Conservation (phyloP, 64 coral and sea anemone genomes). For the Cladopsammia gracilis region DNA sequence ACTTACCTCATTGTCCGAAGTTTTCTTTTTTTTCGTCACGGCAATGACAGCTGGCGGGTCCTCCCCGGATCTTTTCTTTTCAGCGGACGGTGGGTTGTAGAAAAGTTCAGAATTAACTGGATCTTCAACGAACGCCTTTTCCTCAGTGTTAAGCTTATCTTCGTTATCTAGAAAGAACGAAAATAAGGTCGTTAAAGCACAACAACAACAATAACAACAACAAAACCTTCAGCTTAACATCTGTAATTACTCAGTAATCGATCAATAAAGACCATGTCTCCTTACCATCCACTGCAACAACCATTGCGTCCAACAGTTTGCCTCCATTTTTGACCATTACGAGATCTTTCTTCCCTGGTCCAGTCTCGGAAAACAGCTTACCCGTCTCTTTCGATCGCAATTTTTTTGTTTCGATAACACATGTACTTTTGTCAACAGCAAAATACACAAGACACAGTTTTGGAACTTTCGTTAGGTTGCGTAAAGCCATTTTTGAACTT, state of each 20-base stretch:
- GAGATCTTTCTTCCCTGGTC: conserved; percentile 6
- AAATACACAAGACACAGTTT: conserved; percentile 60
- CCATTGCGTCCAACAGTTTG: conserved; percentile 54
- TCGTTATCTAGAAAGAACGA: conserved; percentile 18
- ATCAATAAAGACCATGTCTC: not conserved
- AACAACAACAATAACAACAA: not conserved
- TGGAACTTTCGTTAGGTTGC: conserved; percentile 27
- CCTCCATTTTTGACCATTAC: conserved; percentile 39
- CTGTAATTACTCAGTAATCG: not conserved
- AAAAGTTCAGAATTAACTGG: conserved; percentile 5
- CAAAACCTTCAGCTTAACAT: not conserved
- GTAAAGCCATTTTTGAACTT: not conserved
- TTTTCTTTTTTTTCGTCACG: not conserved
- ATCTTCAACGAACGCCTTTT: conserved; percentile 24
- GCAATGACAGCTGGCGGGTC: not conserved
- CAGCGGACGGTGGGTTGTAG: not conserved
- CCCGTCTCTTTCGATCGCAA: conserved; percentile 30
- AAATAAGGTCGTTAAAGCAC: not conserved
- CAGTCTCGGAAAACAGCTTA: conserved; percentile 31
- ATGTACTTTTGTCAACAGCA: conserved; percentile 50
- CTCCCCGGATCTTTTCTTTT: not conserved
- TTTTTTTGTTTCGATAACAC: conserved; percentile 51
- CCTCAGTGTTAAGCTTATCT: conserved; percentile 15
- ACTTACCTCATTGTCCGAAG: not conserved
- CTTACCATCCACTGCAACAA: conserved; percentile 51